phyloP scores from a whole-genome alignment of 1,140 invertebrate species.

The Pissodes strobi region DNA sequence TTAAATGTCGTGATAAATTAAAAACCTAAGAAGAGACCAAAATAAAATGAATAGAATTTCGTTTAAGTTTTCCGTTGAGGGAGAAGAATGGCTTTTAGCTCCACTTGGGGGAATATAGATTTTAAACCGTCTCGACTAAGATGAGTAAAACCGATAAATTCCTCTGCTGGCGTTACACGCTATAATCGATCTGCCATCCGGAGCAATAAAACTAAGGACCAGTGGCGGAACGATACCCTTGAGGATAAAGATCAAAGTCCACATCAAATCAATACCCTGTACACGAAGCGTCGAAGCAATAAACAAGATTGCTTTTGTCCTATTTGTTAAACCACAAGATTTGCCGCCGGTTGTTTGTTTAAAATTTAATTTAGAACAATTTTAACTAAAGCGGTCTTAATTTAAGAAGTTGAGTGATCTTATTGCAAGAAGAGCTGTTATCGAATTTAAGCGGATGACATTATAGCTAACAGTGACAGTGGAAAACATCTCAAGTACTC shows the following conservation, averaged over 20 bases:
- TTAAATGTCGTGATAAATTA: too few species aligned
- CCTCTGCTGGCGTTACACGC: slow-evolving; percentile 33
- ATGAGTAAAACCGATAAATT: slow-evolving; percentile 41
- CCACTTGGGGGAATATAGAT: slow-evolving; percentile 18
- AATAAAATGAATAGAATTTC: slow-evolving; percentile 1
- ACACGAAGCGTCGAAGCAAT: slow-evolving; percentile 24
- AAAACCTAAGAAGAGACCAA: background rate
- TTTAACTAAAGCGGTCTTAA: too few species aligned
- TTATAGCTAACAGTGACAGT: too few species aligned
- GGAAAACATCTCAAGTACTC: too few species aligned
- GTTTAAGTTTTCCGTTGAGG: too few species aligned
- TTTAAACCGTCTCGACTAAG: slow-evolving; percentile 25
- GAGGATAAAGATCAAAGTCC: slow-evolving; percentile 34
- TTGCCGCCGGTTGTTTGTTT: slow-evolving; percentile 18
- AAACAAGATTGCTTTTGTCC: slow-evolving; percentile 35
- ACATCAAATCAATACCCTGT: slow-evolving; percentile 32
- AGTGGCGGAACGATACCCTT: slow-evolving; percentile 36
- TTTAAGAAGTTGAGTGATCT: too few species aligned
- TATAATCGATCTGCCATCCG: slow-evolving; percentile 37
- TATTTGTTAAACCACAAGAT: slow-evolving; percentile 25
- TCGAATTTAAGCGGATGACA: too few species aligned
- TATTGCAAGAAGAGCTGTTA: too few species aligned
- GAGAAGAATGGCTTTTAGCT: slow-evolving; percentile 22
- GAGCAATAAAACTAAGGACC: slow-evolving; percentile 35
- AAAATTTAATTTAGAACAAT: slow-evolving; percentile 4